Conservation (phyloP, 2,888 invertebrate genomes). For the Sinohyriopsis cumingii region DNA sequence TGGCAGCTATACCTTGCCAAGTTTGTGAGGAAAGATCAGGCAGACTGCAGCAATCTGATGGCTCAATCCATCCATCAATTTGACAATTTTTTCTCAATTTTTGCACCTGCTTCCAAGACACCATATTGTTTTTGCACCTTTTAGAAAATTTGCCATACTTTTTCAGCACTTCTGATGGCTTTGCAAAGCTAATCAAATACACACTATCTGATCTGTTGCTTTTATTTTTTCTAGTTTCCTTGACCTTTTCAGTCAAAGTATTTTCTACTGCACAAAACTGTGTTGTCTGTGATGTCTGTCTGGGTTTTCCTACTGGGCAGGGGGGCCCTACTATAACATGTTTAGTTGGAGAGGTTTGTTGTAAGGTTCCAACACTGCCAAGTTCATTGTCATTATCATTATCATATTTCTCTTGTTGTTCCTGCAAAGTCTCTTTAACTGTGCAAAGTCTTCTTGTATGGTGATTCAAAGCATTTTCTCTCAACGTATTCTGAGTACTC, state of each 20-base stretch:
- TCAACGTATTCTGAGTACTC: constrained; percentile 20
- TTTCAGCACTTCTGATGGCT: constrained; percentile 32
- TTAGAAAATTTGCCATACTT: constrained; percentile 25
- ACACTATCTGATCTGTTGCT: constrained; percentile 27
- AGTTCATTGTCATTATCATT: constrained; percentile 33
- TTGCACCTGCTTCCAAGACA: constrained; percentile 59
- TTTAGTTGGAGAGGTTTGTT: constrained; percentile 35
- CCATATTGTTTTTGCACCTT: constrained; percentile 26
- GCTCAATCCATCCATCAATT: constrained; percentile 40
- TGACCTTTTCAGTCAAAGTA: constrained; percentile 7
- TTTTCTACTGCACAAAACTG: no score
- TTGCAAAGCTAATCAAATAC: constrained; percentile 34
- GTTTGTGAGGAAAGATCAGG: constrained; percentile 49
- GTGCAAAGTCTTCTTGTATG: constrained; percentile 29
- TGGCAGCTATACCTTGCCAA: constrained; percentile 42
- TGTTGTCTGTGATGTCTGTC: constrained; percentile 9
- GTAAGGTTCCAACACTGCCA: constrained; percentile 24
- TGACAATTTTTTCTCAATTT: constrained; percentile 44
- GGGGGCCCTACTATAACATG: no score
- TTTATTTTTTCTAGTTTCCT: constrained; percentile 15
- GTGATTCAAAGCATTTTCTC: constrained; percentile 27
- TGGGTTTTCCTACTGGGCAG: no score
- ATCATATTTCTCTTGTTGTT: not conserved
- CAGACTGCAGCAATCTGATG: constrained; percentile 52
- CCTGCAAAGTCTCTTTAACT: constrained; percentile 15